Evolutionary conservation across 1,140 invertebrate species (phyloP), one percentile per base, ranked within the genome.

Genomic region (Drosophila pandora): DNA sequence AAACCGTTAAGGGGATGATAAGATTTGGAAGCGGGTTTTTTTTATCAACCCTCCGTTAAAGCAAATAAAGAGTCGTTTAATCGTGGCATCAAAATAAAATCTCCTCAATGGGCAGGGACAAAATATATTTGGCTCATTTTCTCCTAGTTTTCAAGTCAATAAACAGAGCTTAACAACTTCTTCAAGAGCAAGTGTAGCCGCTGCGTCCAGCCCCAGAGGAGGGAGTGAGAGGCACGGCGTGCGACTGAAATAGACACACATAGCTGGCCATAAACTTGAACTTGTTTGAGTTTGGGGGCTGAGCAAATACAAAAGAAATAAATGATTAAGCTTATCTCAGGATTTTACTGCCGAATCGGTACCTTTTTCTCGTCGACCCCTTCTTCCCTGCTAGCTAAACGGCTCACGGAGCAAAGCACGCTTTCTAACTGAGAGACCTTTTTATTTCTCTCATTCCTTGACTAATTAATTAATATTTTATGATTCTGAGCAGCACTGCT

Each of bases 381-480:
- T 2, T 10, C 3, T 37, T 2, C 34, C 10, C 34, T 12, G 0
- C 34, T 10, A 10, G 3, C 12, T 2, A 12, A 10, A 10, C 3
- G 10, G 34, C 34, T 1, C 9, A 6, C 34, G 41, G 50, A 47
- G 55, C 37, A 58, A 73, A 67, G 60, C 72, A 80, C 78, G 78
- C 83, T 88, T 82, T 87, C 83, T 87, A 85, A 64, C 71, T 67
- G 57, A 79, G 13, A 69, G 50, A 69, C 67, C 52, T 69, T 69
- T 67, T 69, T 63, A 8, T 43, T 43, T 13, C 6, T 43, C n/a
- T 69, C 62, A 55, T 57, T 71, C 63, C 63, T 52, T 45, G 58
- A 68, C 83, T 89, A 88, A 88, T 88, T 88, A 88, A 88, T 88
- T 88, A 88, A 88, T 88, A 88, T 88, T 88, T 88, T 88, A 88